Percentiles rank a stretch among this genome's conserved stretches.
Conservation (phyloP, 2,113 vertebrate species). For the Trichechus manatus region DNA sequence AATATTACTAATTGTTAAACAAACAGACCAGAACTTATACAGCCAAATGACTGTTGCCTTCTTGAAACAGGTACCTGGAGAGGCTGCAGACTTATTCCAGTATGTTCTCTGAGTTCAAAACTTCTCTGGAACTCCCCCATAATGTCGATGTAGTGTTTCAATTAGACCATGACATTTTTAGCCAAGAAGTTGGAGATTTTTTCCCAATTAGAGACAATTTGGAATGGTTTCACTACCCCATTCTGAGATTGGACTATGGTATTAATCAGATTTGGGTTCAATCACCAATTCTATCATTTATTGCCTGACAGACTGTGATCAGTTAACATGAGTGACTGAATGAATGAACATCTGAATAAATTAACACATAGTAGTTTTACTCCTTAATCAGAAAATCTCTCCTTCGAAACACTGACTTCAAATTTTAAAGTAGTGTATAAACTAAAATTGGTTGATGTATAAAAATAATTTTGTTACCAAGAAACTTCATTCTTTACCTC, state of each 20-base stretch:
- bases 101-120: not conserved
- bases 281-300: not conserved
- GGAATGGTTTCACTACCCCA: not conserved
- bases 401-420: not conserved
- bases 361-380: not conserved
- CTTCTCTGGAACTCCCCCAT: not conserved
- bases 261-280: not conserved
- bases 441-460: not conserved
- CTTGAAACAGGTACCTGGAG: not conserved
- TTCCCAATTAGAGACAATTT: not conserved
- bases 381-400: constrained; percentile 4
- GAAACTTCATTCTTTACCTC: not conserved
- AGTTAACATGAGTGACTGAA: not conserved
- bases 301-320: not conserved
- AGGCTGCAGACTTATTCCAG: not conserved
- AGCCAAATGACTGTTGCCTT: not conserved
- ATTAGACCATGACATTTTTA: not conserved
- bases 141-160: not conserved
- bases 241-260: not conserved
- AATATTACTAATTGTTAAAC: not conserved
- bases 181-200: not conserved
- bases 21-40: not conserved
- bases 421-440: not conserved
- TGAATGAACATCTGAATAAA: constrained; percentile 26
- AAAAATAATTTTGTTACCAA: not conserved